Conservation (phyloP, 2,888 invertebrate genomes). For the Autographa gamma region DNA sequence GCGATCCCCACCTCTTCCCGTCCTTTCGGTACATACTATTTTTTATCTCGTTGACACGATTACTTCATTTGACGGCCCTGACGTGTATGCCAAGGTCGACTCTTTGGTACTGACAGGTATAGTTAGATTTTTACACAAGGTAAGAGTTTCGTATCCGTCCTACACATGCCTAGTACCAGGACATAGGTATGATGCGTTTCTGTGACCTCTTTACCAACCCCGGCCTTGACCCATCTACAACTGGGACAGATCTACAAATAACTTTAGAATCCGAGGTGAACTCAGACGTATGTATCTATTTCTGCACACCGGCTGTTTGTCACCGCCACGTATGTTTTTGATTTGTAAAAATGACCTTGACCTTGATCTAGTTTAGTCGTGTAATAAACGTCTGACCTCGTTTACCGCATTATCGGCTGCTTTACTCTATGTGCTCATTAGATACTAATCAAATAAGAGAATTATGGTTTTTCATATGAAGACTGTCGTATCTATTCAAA, state of each 20-base stretch:
- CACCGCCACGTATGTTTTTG: constrained; percentile 82
- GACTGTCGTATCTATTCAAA: constrained; percentile 2
- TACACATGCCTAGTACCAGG: constrained; percentile 23
- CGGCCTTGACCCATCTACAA: constrained; percentile 87
- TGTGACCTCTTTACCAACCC: constrained; percentile 73
- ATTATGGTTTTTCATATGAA: constrained; percentile 46
- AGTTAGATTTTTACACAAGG: constrained; percentile 19
- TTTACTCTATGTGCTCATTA: constrained; percentile 78
- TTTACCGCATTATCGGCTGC: constrained; percentile 85
- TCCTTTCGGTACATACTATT: constrained; percentile 79
- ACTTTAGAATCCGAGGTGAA: constrained; percentile 82
- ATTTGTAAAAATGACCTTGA: constrained; percentile 89
- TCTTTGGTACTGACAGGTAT: constrained; percentile 54
- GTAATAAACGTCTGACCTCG: constrained; percentile 87
- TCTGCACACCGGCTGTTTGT: constrained; percentile 80
- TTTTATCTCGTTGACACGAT: constrained; percentile 84
- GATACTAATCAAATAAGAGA: constrained; percentile 50
- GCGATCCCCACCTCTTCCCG: constrained; percentile 88
- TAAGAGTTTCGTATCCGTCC: constrained; percentile 15
- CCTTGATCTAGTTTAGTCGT: constrained; percentile 87
- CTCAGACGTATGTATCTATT: constrained; percentile 79
- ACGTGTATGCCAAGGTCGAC: constrained; percentile 75
- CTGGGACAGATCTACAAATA: constrained; percentile 82
- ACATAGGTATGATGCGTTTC: constrained; percentile 58
- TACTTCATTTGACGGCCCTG: constrained; percentile 79